A percentile compares a stretch with the other conserved stretches of the same genome.
Conservation (phyloP, 2,797 vertebrate genomes). For the Falco berigora region DNA sequence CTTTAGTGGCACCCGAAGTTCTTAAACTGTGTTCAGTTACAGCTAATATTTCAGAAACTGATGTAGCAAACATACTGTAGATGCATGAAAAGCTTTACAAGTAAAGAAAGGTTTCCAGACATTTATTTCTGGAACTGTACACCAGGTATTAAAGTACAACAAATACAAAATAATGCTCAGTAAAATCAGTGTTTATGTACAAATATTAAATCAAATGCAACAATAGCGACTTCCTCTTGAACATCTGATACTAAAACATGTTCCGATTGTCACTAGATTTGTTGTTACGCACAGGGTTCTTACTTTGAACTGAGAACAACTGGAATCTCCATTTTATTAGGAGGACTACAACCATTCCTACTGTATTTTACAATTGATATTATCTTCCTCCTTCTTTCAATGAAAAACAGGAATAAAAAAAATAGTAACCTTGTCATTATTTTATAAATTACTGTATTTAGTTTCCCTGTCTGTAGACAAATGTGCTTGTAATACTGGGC, state of each 20-base stretch:
- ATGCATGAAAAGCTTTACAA: conserved; percentile 48
- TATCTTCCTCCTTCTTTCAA: conserved; percentile 56
- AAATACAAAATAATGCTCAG: conserved; percentile 99
- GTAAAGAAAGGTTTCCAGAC: conserved; percentile 87
- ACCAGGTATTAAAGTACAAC: conserved; percentile 99
- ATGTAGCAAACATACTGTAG: neutral
- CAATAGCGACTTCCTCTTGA: conserved; percentile 92
- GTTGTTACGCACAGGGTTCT: conserved; percentile 66
- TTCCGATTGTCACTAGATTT: conserved; percentile 91
- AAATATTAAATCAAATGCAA: conserved; percentile 91
- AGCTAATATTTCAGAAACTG: neutral
- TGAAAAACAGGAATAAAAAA: conserved; percentile 71
- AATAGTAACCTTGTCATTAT: conserved; percentile 68
- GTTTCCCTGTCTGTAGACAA: conserved; percentile 68
- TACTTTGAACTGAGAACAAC: conserved; percentile 54
- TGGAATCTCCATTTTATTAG: conserved; percentile 62
- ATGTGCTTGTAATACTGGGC: conserved; percentile 76
- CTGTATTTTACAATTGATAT: conserved; percentile 63
- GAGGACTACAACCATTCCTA: conserved; percentile 60
- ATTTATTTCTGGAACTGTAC: conserved; percentile 99
- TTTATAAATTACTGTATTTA: conserved; percentile 70
- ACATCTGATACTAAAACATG: conserved; percentile 87
- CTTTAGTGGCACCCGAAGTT: fast-evolving
- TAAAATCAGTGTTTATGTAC: conserved; percentile 97
- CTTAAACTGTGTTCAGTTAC: neutral